Conservation (phyloP, 2,888 invertebrate species). For the Coleophora flavipennella region DNA sequence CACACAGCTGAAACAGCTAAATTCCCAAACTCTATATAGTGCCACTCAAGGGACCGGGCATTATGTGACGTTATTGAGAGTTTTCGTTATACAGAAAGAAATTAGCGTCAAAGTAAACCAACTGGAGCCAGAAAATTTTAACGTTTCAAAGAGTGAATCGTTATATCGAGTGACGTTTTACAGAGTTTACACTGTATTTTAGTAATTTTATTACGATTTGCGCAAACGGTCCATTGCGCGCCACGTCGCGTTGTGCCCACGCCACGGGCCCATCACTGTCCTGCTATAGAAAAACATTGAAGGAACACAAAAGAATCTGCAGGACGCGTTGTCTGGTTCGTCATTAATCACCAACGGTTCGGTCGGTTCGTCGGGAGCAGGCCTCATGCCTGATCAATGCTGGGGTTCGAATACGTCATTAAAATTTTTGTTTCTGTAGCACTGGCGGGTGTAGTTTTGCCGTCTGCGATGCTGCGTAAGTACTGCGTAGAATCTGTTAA, state of each 20-base stretch:
- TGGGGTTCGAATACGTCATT: constrained; percentile 34
- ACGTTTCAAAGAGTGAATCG: too few species aligned
- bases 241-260: constrained; percentile 33
- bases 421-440: constrained; percentile 37
- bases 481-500: neutral
- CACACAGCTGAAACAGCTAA: too few species aligned
- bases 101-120: too few species aligned
- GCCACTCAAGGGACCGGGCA: too few species aligned
- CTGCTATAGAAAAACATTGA: constrained; percentile 57
- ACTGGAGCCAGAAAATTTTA: too few species aligned
- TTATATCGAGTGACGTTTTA: too few species aligned
- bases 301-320: constrained; percentile 66
- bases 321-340: constrained; percentile 55
- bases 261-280: constrained; percentile 18
- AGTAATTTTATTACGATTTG: too few species aligned
- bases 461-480: too few species aligned
- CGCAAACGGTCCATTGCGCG: constrained; percentile 2
- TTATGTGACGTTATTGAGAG: too few species aligned
- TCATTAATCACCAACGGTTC: constrained; percentile 69
- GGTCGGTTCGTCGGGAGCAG: constrained; percentile 56
- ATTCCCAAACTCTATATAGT: too few species aligned
- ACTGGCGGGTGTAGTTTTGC: neutral
- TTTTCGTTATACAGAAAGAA: too few species aligned
- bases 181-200: too few species aligned
- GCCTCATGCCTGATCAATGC: constrained; percentile 48